Percentiles rank a stretch among this genome's conserved stretches.
Conservation (phyloP, 2,797 vertebrate genomes). For the Phaenicophaeus curvirostris region DNA sequence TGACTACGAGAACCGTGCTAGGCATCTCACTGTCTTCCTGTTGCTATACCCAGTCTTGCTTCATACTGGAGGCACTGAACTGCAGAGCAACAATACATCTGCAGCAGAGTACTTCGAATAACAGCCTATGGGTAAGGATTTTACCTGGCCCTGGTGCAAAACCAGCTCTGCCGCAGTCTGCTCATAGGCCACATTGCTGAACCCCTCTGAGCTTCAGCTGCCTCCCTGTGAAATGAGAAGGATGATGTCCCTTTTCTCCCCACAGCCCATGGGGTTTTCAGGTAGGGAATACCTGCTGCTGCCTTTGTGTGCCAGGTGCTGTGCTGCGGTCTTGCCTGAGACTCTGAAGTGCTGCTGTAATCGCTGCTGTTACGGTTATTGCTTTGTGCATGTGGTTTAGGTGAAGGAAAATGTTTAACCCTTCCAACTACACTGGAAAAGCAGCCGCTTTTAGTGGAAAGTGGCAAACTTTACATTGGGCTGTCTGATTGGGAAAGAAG, state of each 20-base stretch:
- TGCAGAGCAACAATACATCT: fast-evolving
- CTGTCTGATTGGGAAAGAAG: neutral
- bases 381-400: neutral
- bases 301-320: neutral
- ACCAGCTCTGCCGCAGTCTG: neutral
- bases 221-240: neutral
- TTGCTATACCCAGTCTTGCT: neutral
- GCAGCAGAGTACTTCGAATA: neutral
- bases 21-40: neutral
- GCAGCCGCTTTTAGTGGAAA: neutral
- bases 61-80: neutral
- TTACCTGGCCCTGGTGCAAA: neutral
- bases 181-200: neutral
- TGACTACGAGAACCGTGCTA: neutral
- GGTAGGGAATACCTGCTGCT: neutral
- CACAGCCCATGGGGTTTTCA: neutral
- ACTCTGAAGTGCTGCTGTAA: neutral
- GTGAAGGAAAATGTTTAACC: neutral
- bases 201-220: neutral
- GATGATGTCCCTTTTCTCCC: neutral
- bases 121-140: neutral
- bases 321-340: neutral
- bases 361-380: neutral
- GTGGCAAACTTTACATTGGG: neutral
- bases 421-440: neutral